Conservation (phyloP, 2,797 vertebrate species). For the Picus viridis region DNA sequence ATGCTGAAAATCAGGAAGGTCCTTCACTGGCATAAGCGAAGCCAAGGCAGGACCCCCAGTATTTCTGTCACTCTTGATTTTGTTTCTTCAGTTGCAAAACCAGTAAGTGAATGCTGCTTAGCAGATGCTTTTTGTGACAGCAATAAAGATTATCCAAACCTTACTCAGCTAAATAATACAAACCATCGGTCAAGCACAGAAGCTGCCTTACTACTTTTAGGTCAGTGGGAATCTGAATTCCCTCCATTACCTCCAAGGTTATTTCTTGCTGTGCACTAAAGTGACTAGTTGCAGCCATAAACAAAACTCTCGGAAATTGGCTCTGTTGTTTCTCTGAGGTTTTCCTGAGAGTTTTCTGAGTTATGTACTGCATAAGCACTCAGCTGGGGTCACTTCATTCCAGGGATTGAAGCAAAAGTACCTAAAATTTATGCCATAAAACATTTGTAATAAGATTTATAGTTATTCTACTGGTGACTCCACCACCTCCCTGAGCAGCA, state of each 20-base stretch:
- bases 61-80: not conserved
- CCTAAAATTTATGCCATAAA: not conserved
- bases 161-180: not conserved
- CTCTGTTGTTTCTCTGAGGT: not conserved
- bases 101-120: not conserved
- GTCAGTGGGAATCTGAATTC: not conserved
- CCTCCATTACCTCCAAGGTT: not conserved
- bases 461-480: too few species aligned
- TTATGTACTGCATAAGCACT: not conserved
- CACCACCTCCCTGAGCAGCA: too few species aligned
- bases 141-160: not conserved
- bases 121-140: not conserved
- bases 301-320: not conserved
- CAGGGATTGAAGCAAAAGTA: not conserved
- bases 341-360: not conserved
- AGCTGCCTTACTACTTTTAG: not conserved
- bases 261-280: not conserved
- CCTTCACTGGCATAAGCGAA: not conserved
- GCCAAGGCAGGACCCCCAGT: not conserved
- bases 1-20: not conserved
- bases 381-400: not conserved
- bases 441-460: not conserved
- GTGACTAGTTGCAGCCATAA: not conserved
- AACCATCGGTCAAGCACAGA: not conserved
- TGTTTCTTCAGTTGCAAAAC: not conserved